These are phyloP conservation scores for Paratilapia polleni DNA, from an alignment of 2,113 vertebrate genomes.

Conservation along the genomic window DNA sequence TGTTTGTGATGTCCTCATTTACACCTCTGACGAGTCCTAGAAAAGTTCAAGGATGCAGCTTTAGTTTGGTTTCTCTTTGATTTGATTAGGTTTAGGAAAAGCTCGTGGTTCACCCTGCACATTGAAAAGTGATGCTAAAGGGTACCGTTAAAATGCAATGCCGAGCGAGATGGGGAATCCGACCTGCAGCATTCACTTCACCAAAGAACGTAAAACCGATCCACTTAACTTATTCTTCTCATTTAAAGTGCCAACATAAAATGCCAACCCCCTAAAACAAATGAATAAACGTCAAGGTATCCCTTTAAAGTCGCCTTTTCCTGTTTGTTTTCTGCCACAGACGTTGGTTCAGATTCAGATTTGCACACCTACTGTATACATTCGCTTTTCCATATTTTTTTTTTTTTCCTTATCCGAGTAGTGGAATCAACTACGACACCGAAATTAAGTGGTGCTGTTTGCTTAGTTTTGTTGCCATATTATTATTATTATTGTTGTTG, in stretches of 20 bases:
- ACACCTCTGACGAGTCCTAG: no score
- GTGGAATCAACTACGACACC: conserved; percentile 36
- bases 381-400: conserved; percentile 35
- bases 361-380: conserved; percentile 70
- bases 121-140: no score
- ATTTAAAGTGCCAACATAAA: conserved; percentile 16
- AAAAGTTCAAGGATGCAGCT: no score
- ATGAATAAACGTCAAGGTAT: conserved; percentile 51
- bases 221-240: neutral
- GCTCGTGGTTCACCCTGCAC: no score
- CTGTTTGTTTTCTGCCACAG: conserved; percentile 29
- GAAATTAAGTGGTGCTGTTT: conserved; percentile 58
- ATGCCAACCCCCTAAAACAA: neutral
- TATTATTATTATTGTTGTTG: conserved; percentile 11
- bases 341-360: conserved; percentile 49
- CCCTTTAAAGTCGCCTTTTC: conserved; percentile 43
- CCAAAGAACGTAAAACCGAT: neutral
- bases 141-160: no score
- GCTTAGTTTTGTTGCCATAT: conserved; percentile 15
- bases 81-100: neutral
- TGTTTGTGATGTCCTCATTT: no score
- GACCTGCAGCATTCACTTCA: neutral
- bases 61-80: neutral
- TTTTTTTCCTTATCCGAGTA: neutral
- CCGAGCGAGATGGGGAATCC: no score